phyloP scores from a whole-genome alignment of 2,888 invertebrate species.

The Dysmachus trigonus region DNA sequence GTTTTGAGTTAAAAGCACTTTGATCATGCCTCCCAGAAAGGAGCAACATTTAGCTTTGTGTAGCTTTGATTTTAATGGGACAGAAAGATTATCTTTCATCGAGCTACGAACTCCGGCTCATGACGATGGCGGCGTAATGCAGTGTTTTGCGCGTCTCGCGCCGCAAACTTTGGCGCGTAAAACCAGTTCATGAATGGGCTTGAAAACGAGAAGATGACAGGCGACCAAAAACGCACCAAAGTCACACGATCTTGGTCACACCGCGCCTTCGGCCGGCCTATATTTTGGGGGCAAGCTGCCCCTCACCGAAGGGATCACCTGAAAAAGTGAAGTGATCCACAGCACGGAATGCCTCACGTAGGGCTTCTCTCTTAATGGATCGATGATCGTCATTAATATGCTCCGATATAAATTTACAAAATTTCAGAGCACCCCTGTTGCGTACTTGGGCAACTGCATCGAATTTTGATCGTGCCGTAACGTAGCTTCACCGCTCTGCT shows the following conservation, averaged over 20 bases:
- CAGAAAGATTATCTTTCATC: conserved; percentile 26
- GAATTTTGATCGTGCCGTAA: conserved; percentile 24
- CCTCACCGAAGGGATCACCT: conserved; percentile 1
- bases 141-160: not conserved
- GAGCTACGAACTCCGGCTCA: not conserved
- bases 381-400: conserved; percentile 43
- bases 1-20: conserved; percentile 26
- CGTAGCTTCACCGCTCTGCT: no score
- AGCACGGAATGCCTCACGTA: conserved; percentile 9
- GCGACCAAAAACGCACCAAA: not conserved
- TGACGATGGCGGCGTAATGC: not conserved
- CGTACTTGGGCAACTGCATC: conserved; percentile 12
- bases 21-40: conserved; percentile 10
- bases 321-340: conserved; percentile 23
- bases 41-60: conserved; percentile 20
- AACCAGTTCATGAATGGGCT: conserved; percentile 29
- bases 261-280: not conserved
- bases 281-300: not conserved
- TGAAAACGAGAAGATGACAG: not conserved
- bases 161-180: conserved; percentile 3
- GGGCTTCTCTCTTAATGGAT: conserved; percentile 42
- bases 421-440: not conserved
- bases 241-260: conserved; percentile 3
- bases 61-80: conserved; percentile 13
- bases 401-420: conserved; percentile 32